Evolutionary conservation across 2,888 invertebrate genomes (phyloP).

Genomic region (Neoascia interrupta): DNA sequence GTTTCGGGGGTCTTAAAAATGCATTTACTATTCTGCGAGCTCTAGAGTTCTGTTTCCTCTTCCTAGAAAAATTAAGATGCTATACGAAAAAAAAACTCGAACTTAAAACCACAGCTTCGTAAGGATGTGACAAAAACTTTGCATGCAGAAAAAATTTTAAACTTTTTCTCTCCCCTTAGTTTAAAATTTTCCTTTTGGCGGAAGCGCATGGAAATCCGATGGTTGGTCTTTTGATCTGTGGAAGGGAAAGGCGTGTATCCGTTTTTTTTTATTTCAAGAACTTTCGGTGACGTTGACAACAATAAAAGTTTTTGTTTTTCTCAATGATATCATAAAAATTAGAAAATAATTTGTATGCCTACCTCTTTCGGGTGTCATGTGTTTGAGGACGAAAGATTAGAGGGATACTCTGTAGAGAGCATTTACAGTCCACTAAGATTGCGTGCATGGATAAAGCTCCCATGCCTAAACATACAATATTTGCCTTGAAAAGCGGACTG

Average conservation of each 20-base stretch:
- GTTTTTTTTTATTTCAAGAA: slow-evolving; percentile 40
- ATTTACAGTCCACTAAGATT: slow-evolving; percentile 65
- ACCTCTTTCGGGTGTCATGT: neutral
- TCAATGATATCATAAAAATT: slow-evolving; percentile 66
- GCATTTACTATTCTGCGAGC: slow-evolving; percentile 42
- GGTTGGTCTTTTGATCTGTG: slow-evolving; percentile 48
- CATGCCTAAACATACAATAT: slow-evolving; percentile 13
- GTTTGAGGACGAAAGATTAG: neutral
- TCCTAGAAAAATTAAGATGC: slow-evolving; percentile 35
- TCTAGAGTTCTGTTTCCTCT: slow-evolving; percentile 32
- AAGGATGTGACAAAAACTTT: slow-evolving; percentile 67
- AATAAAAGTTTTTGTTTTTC: slow-evolving; percentile 41
- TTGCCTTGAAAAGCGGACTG: neutral
- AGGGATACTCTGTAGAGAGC: slow-evolving; percentile 24
- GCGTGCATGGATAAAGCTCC: slow-evolving; percentile 48
- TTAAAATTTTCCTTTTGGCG: slow-evolving; percentile 22
- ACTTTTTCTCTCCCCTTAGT: slow-evolving; percentile 37
- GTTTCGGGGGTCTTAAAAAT: slow-evolving; percentile 64
- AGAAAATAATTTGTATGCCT: slow-evolving; percentile 65
- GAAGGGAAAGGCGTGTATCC: slow-evolving; percentile 68
- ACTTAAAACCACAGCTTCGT: slow-evolving; percentile 15
- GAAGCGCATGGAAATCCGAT: slow-evolving; percentile 52
- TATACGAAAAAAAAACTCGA: neutral
- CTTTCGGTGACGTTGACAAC: slow-evolving; percentile 60
- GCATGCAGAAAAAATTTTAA: slow-evolving; percentile 66